A percentile compares a stretch with the other conserved stretches of the same genome.
Conservation (phyloP, 2,113 vertebrate genomes). For the Sminthopsis crassicaudata region DNA sequence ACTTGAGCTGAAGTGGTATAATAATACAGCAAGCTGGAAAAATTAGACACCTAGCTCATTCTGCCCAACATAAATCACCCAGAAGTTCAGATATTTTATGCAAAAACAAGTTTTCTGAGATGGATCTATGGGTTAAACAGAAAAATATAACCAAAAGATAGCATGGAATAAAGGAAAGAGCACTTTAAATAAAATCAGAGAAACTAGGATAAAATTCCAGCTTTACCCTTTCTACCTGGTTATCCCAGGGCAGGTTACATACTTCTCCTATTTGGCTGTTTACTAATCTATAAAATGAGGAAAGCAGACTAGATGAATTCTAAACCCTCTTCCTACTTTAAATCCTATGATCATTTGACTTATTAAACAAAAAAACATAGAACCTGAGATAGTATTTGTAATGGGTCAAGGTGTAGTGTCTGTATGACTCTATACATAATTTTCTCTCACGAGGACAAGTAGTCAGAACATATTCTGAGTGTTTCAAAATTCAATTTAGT, state of each 20-base stretch:
- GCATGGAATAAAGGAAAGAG: not conserved
- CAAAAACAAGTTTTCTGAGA: accelerated
- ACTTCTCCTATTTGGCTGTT: not conserved
- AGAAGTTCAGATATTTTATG: no score
- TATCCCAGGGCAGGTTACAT: not conserved
- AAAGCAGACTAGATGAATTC: not conserved
- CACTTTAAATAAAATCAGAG: not conserved
- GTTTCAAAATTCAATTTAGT: no score
- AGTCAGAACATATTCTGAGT: not conserved
- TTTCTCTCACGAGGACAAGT: not conserved
- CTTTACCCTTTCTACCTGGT: not conserved
- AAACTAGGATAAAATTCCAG: not conserved
- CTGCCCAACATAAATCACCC: accelerated
- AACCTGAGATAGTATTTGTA: not conserved
- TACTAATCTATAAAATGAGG: not conserved
- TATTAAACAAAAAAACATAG: not conserved
- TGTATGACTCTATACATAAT: not conserved
- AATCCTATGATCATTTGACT: not conserved
- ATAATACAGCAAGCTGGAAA: not conserved
- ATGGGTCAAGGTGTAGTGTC: not conserved
- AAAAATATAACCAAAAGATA: not conserved
- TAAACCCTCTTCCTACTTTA: not conserved
- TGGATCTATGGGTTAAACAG: accelerated
- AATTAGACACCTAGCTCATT: accelerated
- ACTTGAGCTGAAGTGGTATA: not conserved